phyloP scores from a whole-genome alignment of 2,113 vertebrate species.

The Osmerus mordax region DNA sequence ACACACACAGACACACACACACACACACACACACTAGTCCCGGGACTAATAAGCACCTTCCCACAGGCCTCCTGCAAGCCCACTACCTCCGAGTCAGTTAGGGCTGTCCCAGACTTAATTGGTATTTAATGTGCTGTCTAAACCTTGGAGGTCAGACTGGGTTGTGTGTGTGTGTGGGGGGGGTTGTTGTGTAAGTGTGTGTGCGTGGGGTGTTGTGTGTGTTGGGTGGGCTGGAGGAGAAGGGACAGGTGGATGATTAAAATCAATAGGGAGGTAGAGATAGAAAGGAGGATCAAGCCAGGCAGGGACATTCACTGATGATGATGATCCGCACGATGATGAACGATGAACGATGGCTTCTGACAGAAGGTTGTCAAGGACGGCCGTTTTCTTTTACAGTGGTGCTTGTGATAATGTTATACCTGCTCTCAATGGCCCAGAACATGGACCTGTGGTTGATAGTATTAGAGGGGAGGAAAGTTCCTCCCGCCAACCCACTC shows the following conservation, averaged over 20 bases:
- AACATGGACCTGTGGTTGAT: slow-evolving; percentile 67
- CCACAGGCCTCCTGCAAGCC: slow-evolving; percentile 57
- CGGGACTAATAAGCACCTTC: slow-evolving; percentile 68
- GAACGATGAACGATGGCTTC: slow-evolving; percentile 60
- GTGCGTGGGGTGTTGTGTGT: not conserved
- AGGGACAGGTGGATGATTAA: slow-evolving; percentile 2
- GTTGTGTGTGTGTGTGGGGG: slow-evolving; percentile 39
- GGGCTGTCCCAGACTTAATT: slow-evolving; percentile 60
- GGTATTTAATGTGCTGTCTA: slow-evolving; percentile 69
- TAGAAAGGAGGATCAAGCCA: slow-evolving; percentile 39
- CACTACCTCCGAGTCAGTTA: slow-evolving; percentile 53
- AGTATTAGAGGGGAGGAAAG: slow-evolving; percentile 62
- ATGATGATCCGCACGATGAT: slow-evolving; percentile 10
- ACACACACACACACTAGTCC: slow-evolving; percentile 31
- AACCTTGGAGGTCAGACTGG: slow-evolving; percentile 56
- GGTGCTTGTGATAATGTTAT: slow-evolving; percentile 60
- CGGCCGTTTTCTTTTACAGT: slow-evolving; percentile 54
- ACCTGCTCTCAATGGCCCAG: slow-evolving; percentile 58
- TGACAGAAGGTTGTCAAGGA: slow-evolving; percentile 49
- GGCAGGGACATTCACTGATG: slow-evolving; percentile 12
- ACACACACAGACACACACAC: slow-evolving; percentile 9
- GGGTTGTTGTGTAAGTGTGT: not conserved
- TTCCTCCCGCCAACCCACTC: slow-evolving; percentile 53
- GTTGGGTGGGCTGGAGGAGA: slow-evolving; percentile 7
- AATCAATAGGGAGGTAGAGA: slow-evolving; percentile 38